A percentile compares a stretch with the other conserved stretches of the same genome.
These are phyloP conservation scores for Psittacara wagleri DNA, from an alignment of 2,113 vertebrate genomes.

Conservation along the genomic window DNA sequence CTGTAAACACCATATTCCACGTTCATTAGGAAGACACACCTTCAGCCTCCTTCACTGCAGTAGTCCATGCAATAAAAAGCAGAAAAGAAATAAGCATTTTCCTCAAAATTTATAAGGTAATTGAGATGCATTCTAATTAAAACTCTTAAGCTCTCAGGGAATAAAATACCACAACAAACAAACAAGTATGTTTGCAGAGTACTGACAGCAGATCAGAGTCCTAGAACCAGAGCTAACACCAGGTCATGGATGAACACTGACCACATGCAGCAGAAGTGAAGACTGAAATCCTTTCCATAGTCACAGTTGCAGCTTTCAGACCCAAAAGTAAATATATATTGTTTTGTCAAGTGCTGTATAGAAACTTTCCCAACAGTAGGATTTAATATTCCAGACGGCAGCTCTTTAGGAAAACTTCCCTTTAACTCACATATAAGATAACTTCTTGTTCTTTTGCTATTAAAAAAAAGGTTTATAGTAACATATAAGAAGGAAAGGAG, in stretches of 20 bases:
- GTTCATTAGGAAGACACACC: background rate
- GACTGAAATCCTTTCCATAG: background rate
- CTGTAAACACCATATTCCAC: background rate
- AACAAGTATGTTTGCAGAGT: background rate
- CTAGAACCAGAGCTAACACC: background rate
- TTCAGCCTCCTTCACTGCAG: background rate
- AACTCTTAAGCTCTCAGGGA: background rate
- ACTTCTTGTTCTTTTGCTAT: background rate
- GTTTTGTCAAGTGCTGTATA: background rate
- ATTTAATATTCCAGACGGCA: background rate
- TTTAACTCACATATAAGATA: background rate
- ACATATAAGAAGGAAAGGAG: background rate
- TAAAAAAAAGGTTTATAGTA: background rate
- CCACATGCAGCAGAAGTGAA: background rate
- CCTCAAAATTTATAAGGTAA: background rate
- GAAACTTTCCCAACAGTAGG: background rate
- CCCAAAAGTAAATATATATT: background rate
- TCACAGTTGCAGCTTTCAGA: background rate
- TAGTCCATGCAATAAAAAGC: fast-evolving
- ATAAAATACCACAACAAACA: background rate
- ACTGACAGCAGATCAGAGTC: background rate
- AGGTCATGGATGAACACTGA: background rate
- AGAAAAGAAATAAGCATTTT: background rate
- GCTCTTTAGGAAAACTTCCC: background rate
- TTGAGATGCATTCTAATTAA: background rate